Evolutionary conservation across 2,888 invertebrate genomes (phyloP), one percentile per base, ranked within the genome.

Genomic region (Drosophila meridiana): DNA sequence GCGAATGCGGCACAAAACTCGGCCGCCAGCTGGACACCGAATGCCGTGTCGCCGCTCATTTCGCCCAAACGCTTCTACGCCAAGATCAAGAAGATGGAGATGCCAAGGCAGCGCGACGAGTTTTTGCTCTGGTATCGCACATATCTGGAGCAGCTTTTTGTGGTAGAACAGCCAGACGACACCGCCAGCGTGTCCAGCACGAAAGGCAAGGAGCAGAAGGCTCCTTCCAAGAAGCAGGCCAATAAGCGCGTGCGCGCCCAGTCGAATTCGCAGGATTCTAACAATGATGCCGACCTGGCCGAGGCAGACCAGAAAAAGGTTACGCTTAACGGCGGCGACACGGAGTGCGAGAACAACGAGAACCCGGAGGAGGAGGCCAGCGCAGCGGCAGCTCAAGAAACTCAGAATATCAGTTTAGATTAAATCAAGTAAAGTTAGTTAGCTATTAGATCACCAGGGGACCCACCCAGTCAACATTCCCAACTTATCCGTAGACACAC

Each of bases 231-330:
- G 36, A 84, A 77, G 55, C 77, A 65, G 34, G 55, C 26, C 7
- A 78, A 79, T 14, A 77, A 76, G 52, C 87, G 89, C 28, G 69
- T 83, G 5, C 87, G 90, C 5, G 83, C 69, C 2, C 82, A 73
- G 47, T 79, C 79, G 9, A 75, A 85, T 28, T 79, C 81, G 6
- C 88, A 81, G 72, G 76, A 88, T 56, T 83, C 74, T 0, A 91
- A 91, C 73, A 92, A 92, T 78, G 93, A 97, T 90, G 96, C 95
- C 34, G 97, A 97, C 89, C 93, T 97, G 77, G 96, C 97, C 0
- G 97, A 97, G 92, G 97, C 97, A 11, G 97, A 97, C 93, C 97
- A 97, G 92, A 96, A 97, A 92, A 96, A 96, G 50, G 76, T 79
- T 9, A 61, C 74, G 3, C 26, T 71, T 0, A 73, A 72, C 47